These are phyloP conservation scores for Petrocephalus schoutedeni DNA, from an alignment of 2,797 vertebrate species.

Conservation along the genomic window DNA sequence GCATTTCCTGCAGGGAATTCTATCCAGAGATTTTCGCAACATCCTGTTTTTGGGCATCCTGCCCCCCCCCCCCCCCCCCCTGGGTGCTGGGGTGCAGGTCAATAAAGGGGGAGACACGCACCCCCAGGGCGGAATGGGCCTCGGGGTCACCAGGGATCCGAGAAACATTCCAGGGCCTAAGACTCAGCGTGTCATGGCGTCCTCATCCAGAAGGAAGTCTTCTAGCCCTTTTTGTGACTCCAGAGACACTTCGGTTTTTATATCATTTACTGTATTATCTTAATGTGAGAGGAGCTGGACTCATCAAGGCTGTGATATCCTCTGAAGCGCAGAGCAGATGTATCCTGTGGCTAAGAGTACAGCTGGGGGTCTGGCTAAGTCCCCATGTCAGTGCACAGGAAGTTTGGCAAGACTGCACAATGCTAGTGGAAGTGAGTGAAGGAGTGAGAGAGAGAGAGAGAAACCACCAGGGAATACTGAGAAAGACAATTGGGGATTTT, in stretches of 20 bases:
- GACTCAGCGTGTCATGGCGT: background rate
- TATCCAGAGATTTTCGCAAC: background rate
- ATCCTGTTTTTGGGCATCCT: constrained; percentile 8
- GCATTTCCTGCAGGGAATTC: constrained; percentile 8
- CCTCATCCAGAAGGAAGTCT: background rate
- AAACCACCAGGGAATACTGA: constrained; percentile 11
- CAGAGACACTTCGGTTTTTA: background rate
- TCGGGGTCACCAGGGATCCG: background rate
- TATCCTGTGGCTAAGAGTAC: background rate
- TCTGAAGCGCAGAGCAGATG: background rate
- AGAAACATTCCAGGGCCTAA: background rate
- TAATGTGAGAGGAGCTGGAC: background rate
- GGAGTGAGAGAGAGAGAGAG: background rate
- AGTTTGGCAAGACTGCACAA: background rate
- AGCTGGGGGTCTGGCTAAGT: background rate
- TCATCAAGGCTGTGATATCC: background rate
- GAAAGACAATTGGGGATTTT: background rate
- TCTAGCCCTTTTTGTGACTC: background rate
- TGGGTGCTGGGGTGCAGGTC: constrained; percentile 1
- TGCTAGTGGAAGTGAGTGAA: constrained; percentile 23
- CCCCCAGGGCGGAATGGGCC: constrained; percentile 25
- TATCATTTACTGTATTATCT: background rate
- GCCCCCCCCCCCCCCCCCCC: no score
- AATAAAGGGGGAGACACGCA: constrained; percentile 21
- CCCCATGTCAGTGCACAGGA: background rate